These are phyloP conservation scores for Tolypeutes matacus DNA, from an alignment of 2,797 vertebrate species.

Conservation along the genomic window DNA sequence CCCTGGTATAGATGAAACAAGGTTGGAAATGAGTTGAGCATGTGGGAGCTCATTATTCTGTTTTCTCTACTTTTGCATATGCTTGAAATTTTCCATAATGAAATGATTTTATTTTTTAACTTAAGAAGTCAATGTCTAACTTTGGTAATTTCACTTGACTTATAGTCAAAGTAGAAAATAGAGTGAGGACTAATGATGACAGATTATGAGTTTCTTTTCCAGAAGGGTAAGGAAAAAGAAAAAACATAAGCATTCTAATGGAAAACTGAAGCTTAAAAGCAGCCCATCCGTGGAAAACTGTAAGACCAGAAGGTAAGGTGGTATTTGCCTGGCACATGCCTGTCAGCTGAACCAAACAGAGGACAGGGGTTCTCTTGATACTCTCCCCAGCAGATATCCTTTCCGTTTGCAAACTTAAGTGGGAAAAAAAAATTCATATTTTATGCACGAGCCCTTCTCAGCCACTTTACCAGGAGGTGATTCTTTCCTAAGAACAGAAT, in stretches of 20 bases:
- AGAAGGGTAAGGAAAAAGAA: not conserved
- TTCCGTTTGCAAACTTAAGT: not conserved
- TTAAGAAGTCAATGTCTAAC: constrained; percentile 56
- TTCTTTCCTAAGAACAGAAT: constrained; percentile 45
- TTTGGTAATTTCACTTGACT: constrained; percentile 5
- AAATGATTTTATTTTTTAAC: not conserved
- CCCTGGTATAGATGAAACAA: not conserved
- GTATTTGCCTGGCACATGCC: not conserved
- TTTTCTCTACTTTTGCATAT: not conserved
- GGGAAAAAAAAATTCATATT: not conserved
- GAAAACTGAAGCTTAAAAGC: constrained; percentile 39
- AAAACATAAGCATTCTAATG: not conserved
- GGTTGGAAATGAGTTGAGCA: not conserved
- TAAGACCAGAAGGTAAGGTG: not conserved
- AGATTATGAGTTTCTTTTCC: not conserved
- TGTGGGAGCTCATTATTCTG: not conserved
- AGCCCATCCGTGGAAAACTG: not conserved
- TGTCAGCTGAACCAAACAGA: not conserved
- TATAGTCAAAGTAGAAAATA: constrained; percentile 58
- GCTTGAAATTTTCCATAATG: constrained; percentile 46
- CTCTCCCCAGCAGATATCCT: not conserved
- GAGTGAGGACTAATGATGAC: not conserved
- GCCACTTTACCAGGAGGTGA: not conserved
- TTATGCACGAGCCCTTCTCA: not conserved
- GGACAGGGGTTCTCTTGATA: not conserved